Conservation (phyloP, 2,797 vertebrate genomes). For the Xenentodon cancila region DNA sequence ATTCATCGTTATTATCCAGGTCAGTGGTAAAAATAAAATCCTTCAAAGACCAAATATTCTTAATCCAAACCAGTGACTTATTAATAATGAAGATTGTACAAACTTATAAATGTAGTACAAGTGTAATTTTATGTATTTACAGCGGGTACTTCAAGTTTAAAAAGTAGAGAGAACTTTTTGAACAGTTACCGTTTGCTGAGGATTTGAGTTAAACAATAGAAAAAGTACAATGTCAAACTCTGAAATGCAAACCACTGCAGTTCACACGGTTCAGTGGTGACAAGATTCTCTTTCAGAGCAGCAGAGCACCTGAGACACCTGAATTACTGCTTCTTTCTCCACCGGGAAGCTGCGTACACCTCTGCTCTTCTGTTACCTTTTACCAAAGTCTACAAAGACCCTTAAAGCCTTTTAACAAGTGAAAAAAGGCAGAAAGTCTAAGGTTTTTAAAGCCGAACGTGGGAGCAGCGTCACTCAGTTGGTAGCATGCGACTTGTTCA, state of each 20-base stretch:
- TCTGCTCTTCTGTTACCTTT: constrained; percentile 65
- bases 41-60: no score
- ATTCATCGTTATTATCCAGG: constrained; percentile 10
- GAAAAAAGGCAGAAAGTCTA: constrained; percentile 55
- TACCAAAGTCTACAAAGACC: constrained; percentile 80
- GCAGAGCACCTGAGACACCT: constrained; percentile 44
- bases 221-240: constrained; percentile 15
- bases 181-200: background rate
- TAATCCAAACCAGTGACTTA: no score
- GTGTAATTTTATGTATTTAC: no score
- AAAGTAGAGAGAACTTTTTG: constrained; percentile 21
- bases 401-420: constrained; percentile 77
- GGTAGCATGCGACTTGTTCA: constrained; percentile 57
- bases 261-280: constrained; percentile 60
- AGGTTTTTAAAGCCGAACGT: constrained; percentile 58
- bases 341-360: constrained; percentile 58
- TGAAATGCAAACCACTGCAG: constrained; percentile 40
- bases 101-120: no score
- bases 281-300: constrained; percentile 52
- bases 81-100: no score
- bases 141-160: no score
- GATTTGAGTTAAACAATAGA: constrained; percentile 1
- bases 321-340: constrained; percentile 49
- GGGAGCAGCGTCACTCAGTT: constrained; percentile 65
- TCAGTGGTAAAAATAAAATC: no score